Evolutionary conservation across 2,888 invertebrate species (phyloP).

Genomic region (Julus scanicus): DNA sequence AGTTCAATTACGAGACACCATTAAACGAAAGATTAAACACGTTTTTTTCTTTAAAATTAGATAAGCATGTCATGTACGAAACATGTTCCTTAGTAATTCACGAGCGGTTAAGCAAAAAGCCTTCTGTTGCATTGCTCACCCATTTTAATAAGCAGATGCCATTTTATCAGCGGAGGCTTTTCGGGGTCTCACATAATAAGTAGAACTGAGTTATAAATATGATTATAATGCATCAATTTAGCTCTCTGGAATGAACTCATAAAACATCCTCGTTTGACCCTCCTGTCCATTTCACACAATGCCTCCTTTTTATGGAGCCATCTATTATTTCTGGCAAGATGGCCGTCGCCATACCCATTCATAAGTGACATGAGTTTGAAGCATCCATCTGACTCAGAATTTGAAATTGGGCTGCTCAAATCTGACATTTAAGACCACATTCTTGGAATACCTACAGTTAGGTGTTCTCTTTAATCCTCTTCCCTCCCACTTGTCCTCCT

Average conservation of each 20-base stretch:
- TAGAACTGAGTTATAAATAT: slow-evolving; percentile 39
- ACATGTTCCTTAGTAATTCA: background rate
- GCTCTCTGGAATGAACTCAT: slow-evolving; percentile 24
- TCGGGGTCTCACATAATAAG: slow-evolving; percentile 6
- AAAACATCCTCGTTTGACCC: slow-evolving; percentile 34
- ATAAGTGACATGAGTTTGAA: slow-evolving; percentile 13
- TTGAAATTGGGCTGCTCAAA: background rate
- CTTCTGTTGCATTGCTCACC: background rate
- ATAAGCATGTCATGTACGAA: slow-evolving; percentile 4
- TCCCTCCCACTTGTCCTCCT: background rate
- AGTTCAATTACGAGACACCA: background rate
- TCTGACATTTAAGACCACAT: slow-evolving; percentile 30
- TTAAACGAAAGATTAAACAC: slow-evolving; percentile 7
- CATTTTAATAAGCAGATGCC: slow-evolving; percentile 22
- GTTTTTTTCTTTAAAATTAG: background rate
- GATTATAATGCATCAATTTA: slow-evolving; percentile 36
- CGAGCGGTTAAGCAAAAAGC: background rate
- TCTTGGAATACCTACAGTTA: background rate
- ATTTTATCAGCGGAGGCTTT: slow-evolving; percentile 13
- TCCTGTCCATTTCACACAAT: slow-evolving; percentile 30
- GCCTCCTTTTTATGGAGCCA: slow-evolving; percentile 19
- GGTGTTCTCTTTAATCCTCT: slow-evolving; percentile 34
- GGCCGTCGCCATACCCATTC: background rate
- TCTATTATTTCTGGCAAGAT: slow-evolving; percentile 29
- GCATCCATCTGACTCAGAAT: background rate